Percentiles rank a stretch among this genome's conserved stretches.
phyloP scores from a whole-genome alignment of 92 coral and sea anemone genomes.

The Palythoa grandiflora region DNA sequence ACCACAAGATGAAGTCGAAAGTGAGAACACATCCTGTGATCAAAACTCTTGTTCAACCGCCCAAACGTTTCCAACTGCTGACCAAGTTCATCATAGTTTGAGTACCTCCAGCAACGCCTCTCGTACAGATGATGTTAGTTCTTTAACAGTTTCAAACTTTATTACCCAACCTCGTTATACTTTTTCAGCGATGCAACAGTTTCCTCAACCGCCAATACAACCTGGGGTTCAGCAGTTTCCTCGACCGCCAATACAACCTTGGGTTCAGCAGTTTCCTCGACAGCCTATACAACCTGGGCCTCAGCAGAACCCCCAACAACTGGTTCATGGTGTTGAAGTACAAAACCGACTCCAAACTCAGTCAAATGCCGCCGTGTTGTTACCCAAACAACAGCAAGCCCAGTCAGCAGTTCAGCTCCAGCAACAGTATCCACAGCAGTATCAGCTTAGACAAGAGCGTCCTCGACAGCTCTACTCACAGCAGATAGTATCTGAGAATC shows the following conservation, averaged over 20 bases:
- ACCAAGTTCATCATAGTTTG: neutral
- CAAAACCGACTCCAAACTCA: neutral
- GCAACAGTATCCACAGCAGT: conserved; percentile 1
- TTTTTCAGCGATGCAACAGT: neutral
- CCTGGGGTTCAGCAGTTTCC: neutral
- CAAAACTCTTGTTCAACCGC: neutral
- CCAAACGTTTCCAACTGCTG: neutral
- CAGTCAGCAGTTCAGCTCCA: neutral
- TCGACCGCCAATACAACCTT: too few relatives aligned
- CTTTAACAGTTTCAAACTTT: neutral
- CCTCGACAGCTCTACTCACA: neutral
- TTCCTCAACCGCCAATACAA: neutral
- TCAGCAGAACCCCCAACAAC: neutral
- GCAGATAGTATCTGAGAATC: neutral
- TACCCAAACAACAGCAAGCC: neutral
- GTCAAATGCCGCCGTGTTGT: neutral
- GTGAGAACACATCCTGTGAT: neutral
- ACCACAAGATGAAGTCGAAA: neutral
- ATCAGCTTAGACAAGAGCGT: neutral
- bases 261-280: neutral
- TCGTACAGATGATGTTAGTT: neutral
- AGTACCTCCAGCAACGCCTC: neutral
- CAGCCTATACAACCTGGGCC: too few relatives aligned
- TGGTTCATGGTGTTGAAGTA: neutral
- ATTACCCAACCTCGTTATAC: neutral